Percentiles rank a stretch among this genome's conserved stretches.
Conservation (phyloP, 1,140 invertebrate species). For the Drosophila truncata region DNA sequence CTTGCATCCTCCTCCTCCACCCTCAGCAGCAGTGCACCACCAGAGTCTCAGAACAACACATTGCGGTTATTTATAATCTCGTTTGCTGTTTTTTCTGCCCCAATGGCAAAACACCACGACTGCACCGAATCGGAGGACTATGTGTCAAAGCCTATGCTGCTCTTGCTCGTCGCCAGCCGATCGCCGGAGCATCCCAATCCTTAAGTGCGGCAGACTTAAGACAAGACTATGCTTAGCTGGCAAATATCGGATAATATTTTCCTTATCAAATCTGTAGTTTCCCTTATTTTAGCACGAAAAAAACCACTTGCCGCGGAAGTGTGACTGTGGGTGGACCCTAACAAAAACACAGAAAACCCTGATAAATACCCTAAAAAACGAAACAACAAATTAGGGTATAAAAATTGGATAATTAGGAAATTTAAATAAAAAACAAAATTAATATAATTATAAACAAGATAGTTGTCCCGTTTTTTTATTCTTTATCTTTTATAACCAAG, state of each 20-base stretch:
- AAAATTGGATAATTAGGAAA: background rate
- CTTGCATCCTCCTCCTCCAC: conserved; percentile 44
- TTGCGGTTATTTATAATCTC: conserved; percentile 71
- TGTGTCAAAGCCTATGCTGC: conserved; percentile 19
- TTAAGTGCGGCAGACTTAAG: background rate
- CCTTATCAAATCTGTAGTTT: conserved; percentile 29
- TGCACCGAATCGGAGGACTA: conserved; percentile 47
- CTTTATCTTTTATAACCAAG: background rate
- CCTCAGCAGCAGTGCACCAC: conserved; percentile 23
- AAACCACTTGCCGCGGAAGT: conserved; percentile 29
- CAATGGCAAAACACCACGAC: conserved; percentile 80
- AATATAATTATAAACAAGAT: background rate
- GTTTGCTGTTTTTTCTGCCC: conserved; percentile 66
- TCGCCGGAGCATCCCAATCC: background rate
- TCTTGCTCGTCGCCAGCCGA: background rate
- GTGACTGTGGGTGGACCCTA: conserved; percentile 14
- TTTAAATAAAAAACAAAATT: no score
- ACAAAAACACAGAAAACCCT: background rate
- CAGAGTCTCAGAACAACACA: conserved; percentile 22
- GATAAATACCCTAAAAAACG: background rate
- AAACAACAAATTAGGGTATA: background rate
- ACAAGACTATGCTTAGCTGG: conserved; percentile 21
- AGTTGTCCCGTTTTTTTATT: background rate
- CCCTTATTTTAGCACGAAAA: conserved; percentile 38
- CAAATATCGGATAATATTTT: conserved; percentile 4